Base-by-base conservation (phyloP, 1,140 invertebrate genomes). In the Dryas iulia region DNA sequence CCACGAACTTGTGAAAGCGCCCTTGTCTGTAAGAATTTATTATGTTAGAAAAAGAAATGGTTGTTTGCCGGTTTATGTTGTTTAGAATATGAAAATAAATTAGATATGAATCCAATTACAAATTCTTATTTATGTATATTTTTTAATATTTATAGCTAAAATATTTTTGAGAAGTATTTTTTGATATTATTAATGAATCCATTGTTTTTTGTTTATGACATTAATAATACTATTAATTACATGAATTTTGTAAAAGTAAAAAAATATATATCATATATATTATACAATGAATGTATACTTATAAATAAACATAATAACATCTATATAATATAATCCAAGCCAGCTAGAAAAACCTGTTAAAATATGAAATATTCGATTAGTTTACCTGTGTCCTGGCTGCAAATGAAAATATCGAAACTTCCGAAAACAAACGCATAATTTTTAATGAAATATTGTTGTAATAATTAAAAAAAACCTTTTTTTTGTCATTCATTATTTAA, bases 1-100 rank as follows among this genome's bases (percentile, higher is more conserved):
- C 95, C 68, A 95, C 96, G 89, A 97, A 98, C 93, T 96, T 97
- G 88, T 96, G 94, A 83, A 95, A 96, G 66, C 96, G 96, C 92
- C 96, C 89, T 88, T 91, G 94, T 82, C 96, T 98, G 94, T 73
- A 96, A 95, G 90, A 73, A 59, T 18, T 30, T 63, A 23, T 66
- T 66, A 39, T 14, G n/a, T 30, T 39, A 58, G 4, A 31, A 30
- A 66, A 24, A 39, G 60, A 47, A 47, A 47, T 21, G 1, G 8
- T 47, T 47, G n/a, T 14, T 47, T 18, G 39, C 12, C n/a, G n/a
- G n/a, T n/a, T n/a, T n/a, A n/a, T n/a, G n/a, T n/a, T n/a, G n/a
- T n/a, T n/a, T n/a, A n/a, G n/a, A n/a, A n/a, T n/a, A n/a, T n/a
- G n/a, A n/a, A n/a, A n/a, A n/a, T n/a, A n/a, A n/a, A n/a, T n/a